A percentile compares a stretch with the other conserved stretches of the same genome.
Evolutionary conservation across 1,140 invertebrate species (phyloP).

Genomic region (Leptopilina boulardi): DNA sequence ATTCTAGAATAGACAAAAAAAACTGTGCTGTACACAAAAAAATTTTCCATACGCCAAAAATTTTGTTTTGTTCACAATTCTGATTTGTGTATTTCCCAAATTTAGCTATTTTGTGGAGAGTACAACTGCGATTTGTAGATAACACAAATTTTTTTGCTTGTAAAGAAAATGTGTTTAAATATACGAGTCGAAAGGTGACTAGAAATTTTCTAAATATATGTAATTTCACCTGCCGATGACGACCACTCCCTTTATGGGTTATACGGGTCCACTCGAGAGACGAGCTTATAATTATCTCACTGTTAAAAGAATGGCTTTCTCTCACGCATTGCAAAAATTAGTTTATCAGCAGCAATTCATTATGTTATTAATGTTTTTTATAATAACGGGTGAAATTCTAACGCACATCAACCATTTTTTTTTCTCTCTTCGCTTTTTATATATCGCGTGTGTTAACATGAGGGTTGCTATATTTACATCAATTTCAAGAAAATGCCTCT

Average conservation of each 20-base stretch:
- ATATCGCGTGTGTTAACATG: neutral
- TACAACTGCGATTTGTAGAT: no score
- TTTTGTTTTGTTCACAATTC: no score
- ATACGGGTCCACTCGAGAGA: slow-evolving; percentile 2
- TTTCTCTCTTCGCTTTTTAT: neutral
- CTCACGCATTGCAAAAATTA: slow-evolving; percentile 6
- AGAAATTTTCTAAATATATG: slow-evolving; percentile 46
- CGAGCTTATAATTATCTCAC: neutral
- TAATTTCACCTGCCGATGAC: slow-evolving; percentile 43
- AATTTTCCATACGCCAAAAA: no score
- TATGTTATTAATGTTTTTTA: slow-evolving; percentile 15
- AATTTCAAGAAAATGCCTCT: neutral
- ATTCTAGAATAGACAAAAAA: no score
- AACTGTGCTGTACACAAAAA: no score
- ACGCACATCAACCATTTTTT: neutral
- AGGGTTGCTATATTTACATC: neutral
- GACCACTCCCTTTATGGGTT: slow-evolving; percentile 14
- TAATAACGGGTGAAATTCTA: neutral
- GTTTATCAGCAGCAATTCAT: slow-evolving; percentile 10
- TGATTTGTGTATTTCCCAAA: no score
- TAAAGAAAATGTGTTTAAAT: no score
- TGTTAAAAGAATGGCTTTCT: neutral
- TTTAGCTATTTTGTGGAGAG: no score
- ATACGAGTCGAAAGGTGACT: no score
- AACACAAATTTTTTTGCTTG: no score